Evolutionary conservation across 1,140 invertebrate genomes (phyloP), one percentile per base, ranked within the genome.

Genomic region (Heliconius himera): DNA sequence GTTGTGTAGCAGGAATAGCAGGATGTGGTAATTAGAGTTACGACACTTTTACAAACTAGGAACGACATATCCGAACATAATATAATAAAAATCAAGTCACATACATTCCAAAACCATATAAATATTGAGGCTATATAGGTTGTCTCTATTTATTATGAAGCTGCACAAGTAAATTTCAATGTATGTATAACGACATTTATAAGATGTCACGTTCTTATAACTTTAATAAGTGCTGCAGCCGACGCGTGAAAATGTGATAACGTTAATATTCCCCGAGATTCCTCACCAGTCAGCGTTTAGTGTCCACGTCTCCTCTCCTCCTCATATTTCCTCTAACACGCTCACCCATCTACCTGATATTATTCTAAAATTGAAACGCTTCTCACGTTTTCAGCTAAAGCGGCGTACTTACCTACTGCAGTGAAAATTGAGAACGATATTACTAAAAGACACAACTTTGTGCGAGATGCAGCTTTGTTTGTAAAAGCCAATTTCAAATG

Each of bases 361-460:
- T 76, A 77, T 76, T 70, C 56, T 76, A 36, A 81, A 81, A 81
- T 81, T 81, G 73, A 81, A 81, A 81, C 76, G 80, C 80, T 72
- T 41, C 76, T 81, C 80, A 36, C 33, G 33, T 36, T 36, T 6
- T 36, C 33, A 36, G 33, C 33, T 36, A 36, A 36, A 36, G 33
- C 33, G 5, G 33, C 33, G 33, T 36, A 36, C 8, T 36, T 36
- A 36, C 33, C 5, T 36, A 81, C 80, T 81, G 80, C 73, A 81
- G 80, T 20, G 80, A 77, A 81, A 81, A 81, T 81, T 81, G 77
- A 74, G 76, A 77, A 74, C 73, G 76, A 77, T 77, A 77, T 81
- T 81, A 77, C 76, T 49, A 60, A 75, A 72, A 77, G 75, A 81
- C 80, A 81, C 76, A 77, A 81, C 80, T 81, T 81, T 78, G 80